Conservation (phyloP, 2,888 invertebrate genomes). For the Selenia dentaria region DNA sequence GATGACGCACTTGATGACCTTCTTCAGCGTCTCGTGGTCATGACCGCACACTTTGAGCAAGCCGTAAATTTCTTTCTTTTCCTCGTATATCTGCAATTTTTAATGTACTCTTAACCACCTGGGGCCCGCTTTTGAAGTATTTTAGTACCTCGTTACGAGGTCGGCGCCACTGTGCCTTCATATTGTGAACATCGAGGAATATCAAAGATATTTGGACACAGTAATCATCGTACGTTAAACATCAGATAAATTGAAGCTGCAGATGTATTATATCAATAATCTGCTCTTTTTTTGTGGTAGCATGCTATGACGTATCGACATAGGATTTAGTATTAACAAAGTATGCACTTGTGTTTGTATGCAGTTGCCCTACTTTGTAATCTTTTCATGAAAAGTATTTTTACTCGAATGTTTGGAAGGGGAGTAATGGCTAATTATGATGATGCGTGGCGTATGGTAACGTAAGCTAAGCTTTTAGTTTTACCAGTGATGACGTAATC, state of each 20-base stretch:
- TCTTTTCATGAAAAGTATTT: slow-evolving; percentile 15
- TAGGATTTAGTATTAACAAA: slow-evolving; percentile 3
- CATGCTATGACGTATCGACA: slow-evolving; percentile 1
- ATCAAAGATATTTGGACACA: slow-evolving; percentile 9
- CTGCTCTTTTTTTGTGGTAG: slow-evolving; percentile 7
- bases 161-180: neutral
- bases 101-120: slow-evolving; percentile 27
- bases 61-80: slow-evolving; percentile 63
- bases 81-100: slow-evolving; percentile 63
- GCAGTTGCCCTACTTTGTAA: slow-evolving; percentile 15
- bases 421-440: slow-evolving; percentile 13
- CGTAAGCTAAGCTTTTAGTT: neutral
- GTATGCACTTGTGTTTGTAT: neutral
- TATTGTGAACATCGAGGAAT: slow-evolving; percentile 8
- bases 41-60: slow-evolving; percentile 74
- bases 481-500: too few species aligned
- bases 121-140: slow-evolving; percentile 25
- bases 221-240: slow-evolving; percentile 14
- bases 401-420: slow-evolving; percentile 5
- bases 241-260: slow-evolving; percentile 19
- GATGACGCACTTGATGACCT: slow-evolving; percentile 79
- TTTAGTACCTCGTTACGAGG: slow-evolving; percentile 15
- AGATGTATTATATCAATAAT: slow-evolving; percentile 22
- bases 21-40: slow-evolving; percentile 72
- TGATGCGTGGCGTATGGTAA: neutral